Evolutionary conservation across 2,113 vertebrate genomes (phyloP), one percentile per base, ranked within the genome.

Genomic region (Prietella phreatophila): DNA sequence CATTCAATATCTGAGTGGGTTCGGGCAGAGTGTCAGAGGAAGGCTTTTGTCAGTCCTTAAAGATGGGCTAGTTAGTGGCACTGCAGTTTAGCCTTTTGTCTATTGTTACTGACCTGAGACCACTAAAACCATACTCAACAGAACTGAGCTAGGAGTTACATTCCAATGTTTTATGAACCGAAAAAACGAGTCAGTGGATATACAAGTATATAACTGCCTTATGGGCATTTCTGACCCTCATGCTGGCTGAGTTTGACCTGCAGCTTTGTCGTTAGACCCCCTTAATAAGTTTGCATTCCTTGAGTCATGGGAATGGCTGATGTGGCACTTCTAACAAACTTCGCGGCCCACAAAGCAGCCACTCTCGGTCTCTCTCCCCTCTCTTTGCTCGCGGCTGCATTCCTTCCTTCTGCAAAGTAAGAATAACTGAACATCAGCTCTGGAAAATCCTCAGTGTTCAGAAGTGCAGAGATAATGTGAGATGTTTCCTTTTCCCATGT

Each of bases 1-100:
- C 78, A 85, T 86, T 86, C 3, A 88, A 5, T 83, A 91, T 90
- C 88, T 94, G 88, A 47, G 17, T n/a, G 61, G 53, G 56, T 61
- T 30, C 33, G 76, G n/a, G 50, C 20, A 82, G 22, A 76, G 79
- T 75, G 75, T 82, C 39, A 53, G 61, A 89, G 63, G 20, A 86
- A 84, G 69, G 33, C 47, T 19, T 87, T 83, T 61, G 42, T 39
- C 2, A 14, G 39, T 80, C 39, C 58, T 85, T 82, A 86, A 87
- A 84, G 50, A 60, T 85, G 53, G 67, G 81, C 82, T 3, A 61
- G 27, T 56, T 15, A 30, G 47, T 80, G 50, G 67, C 56, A 47
- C 27, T 80, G 25, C 19, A 80, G 47, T 47, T 73, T 83, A 75
- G 22, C 20, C 42, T 88, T 89, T 84, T 82, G 65, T 50, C 30